Base-by-base conservation (phyloP, 1,140 invertebrate species). In the Drosophila ficusphila region DNA sequence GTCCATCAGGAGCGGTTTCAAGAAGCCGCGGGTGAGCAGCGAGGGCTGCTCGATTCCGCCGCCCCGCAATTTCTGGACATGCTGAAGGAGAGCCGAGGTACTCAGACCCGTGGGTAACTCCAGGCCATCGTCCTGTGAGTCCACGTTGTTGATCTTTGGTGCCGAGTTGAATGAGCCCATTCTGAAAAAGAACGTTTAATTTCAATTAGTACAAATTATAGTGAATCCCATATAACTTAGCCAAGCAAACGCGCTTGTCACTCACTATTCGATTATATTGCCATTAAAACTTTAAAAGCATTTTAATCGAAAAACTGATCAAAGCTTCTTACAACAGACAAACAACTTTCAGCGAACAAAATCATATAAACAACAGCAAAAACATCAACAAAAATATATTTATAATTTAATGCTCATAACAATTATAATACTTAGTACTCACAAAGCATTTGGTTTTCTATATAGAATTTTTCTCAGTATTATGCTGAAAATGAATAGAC, bases 151-250 rank as follows among this genome's bases (percentile, higher is more conserved):
- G 49, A 95, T 94, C 89, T 94, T 94, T 41, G 94, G 94, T 5
- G 94, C 92, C 19, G 95, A 95, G 39, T 94, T 95, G 69, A 95
- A 95, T 90, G 95, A 95, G 25, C 95, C 95, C 95, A 96, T 96
- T 90, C 95, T 96, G 89, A 2, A 81, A 74, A 14, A n/a, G 14
- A 39, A 19, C 33, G 36, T 53, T 46, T 23, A n/a, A 36, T 11
- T 14, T 33, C 4, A 18, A 25, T 12, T 25, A 25, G 25, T 0
- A 4, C 0, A 11, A 2, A 6, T 27, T 14, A 18, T 18, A 3
- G 29, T 5, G 0, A 9, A 14, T 23, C 2, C 4, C 0, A 34
- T 56, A 25, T n/a, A 41, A 39, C 5, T n/a, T 8, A 51, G 44
- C 16, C 46, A 49, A 60, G 48, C 48, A 25, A 57, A 34, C 34